These are phyloP conservation scores for Ecliptopera silaceata DNA, from an alignment of 2,888 invertebrate species.

Conservation along the genomic window DNA sequence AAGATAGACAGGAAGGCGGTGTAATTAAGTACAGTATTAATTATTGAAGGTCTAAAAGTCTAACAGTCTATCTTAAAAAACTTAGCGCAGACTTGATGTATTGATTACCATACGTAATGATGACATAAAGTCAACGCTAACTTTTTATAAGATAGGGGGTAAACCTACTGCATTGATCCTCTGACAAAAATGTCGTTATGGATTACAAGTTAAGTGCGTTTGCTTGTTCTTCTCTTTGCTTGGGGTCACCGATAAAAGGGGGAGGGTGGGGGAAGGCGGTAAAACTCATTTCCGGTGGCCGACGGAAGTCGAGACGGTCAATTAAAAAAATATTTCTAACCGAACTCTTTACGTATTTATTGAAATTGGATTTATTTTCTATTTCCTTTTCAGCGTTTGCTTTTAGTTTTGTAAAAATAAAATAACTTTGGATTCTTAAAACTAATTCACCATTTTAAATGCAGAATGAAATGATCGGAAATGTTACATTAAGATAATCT, in stretches of 20 bases:
- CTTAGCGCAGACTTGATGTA: too few relatives aligned
- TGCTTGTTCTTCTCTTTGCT: slow-evolving; percentile 52
- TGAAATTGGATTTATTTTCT: slow-evolving; percentile 59
- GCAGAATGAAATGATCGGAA: too few relatives aligned
- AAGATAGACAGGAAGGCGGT: too few relatives aligned
- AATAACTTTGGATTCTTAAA: too few relatives aligned
- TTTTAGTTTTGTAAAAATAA: not conserved
- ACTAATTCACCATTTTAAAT: not conserved
- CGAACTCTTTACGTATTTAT: slow-evolving; percentile 60
- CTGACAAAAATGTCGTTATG: slow-evolving; percentile 8
- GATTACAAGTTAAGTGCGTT: slow-evolving; percentile 58
- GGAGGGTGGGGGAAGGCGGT: slow-evolving; percentile 43
- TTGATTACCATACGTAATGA: too few relatives aligned
- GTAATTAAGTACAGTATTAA: too few relatives aligned
- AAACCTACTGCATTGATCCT: not conserved
- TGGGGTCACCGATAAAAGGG: slow-evolving; percentile 36
- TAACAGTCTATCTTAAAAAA: too few relatives aligned
- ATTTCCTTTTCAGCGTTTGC: slow-evolving; percentile 33
- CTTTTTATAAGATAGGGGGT: too few relatives aligned
- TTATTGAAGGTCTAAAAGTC: too few relatives aligned
- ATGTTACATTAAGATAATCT: too few relatives aligned
- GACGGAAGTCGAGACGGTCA: slow-evolving; percentile 69
- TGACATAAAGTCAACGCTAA: too few relatives aligned
- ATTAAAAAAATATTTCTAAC: slow-evolving; percentile 74
- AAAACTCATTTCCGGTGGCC: slow-evolving; percentile 78